These are phyloP conservation scores for Octodon degus DNA, from an alignment of 2,113 vertebrate genomes.

Conservation along the genomic window DNA sequence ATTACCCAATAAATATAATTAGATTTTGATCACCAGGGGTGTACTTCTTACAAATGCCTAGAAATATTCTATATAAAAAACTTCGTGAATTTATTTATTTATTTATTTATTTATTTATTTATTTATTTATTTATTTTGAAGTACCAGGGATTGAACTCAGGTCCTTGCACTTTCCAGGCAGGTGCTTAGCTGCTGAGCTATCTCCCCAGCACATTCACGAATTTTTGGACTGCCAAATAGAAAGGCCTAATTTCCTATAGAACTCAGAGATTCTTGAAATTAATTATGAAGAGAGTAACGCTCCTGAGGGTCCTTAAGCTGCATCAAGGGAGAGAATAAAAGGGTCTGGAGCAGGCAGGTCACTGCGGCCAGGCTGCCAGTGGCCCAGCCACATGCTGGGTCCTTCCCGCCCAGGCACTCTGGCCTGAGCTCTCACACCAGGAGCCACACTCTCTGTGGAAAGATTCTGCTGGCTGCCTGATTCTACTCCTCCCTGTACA, in stretches of 20 bases:
- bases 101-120: too few relatives aligned
- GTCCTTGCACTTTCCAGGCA: too few relatives aligned
- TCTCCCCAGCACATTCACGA: neutral
- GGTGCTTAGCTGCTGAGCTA: too few relatives aligned
- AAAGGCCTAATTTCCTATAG: constrained; percentile 20
- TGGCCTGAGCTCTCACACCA: neutral
- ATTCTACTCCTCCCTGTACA: neutral
- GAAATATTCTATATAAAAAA: neutral
- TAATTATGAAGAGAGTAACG: neutral
- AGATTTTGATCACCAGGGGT: constrained; percentile 31
- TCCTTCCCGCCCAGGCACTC: neutral
- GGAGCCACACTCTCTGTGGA: neutral
- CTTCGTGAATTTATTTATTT: neutral
- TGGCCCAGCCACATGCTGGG: fast-evolving
- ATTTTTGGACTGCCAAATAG: constrained; percentile 40
- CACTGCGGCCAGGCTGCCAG: fast-evolving
- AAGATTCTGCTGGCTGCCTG: neutral
- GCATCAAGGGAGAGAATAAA: neutral
- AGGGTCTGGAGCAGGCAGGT: neutral
- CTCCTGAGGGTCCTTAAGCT: neutral
- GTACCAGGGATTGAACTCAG: too few relatives aligned
- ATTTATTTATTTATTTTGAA: too few relatives aligned
- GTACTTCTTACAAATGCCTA: neutral
- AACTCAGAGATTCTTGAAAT: neutral
- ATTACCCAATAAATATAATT: constrained; percentile 7